phyloP scores from a whole-genome alignment of 2,888 invertebrate species.

The Schizaphis graminum region DNA sequence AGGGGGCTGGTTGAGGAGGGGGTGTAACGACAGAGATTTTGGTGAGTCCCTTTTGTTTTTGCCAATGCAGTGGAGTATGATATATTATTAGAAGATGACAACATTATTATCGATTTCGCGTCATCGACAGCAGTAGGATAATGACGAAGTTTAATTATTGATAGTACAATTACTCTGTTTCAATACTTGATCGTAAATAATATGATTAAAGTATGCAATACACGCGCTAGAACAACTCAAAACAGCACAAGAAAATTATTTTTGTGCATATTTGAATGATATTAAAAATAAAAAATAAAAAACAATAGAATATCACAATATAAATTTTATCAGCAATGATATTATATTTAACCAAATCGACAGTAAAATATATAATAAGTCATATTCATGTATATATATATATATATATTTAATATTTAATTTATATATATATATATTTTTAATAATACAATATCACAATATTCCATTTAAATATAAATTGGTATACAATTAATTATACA shows the following conservation, averaged over 20 bases:
- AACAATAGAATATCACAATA: neutral
- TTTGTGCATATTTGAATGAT: neutral
- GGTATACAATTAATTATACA: constrained; percentile 59
- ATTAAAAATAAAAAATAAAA: neutral
- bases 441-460: constrained; percentile 63
- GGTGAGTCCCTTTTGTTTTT: neutral
- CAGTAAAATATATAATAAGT: constrained; percentile 55
- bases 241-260: neutral
- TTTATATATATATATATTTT: constrained; percentile 9
- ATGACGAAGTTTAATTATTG: neutral
- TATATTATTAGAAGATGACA: neutral
- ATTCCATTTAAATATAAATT: constrained; percentile 60
- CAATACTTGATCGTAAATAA: neutral
- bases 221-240: neutral
- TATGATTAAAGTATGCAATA: neutral
- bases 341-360: constrained; percentile 40
- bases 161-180: neutral
- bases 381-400: neutral
- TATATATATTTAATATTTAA: neutral
- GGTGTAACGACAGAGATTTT: neutral
- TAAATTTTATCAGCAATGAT: neutral
- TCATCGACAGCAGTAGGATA: neutral
- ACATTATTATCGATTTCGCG: neutral
- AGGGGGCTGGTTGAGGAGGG: too few species aligned
- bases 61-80: neutral